Evolutionary conservation across 2,797 vertebrate species (phyloP), one percentile per base, ranked within the genome.

Genomic region (Carapus acus): DNA sequence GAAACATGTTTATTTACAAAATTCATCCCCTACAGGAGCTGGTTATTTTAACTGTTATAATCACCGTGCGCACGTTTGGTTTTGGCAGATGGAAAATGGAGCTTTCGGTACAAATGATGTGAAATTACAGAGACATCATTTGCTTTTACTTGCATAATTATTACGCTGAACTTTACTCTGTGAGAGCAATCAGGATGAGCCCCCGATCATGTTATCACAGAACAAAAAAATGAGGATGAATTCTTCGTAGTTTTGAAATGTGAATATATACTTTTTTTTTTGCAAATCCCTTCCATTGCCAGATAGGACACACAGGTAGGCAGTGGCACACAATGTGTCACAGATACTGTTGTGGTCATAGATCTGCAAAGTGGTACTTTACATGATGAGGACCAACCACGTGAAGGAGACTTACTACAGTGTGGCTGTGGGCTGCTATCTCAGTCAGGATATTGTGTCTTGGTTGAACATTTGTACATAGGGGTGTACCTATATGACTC

Each of bases 41-140:
- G 65, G 23, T 69, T 55, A 58, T 38, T 41, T 46, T 52, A 46
- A 54, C 6, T 58, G 49, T 63, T 73, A 61, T 69, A 38, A 24
- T 43, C 38, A 33, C 11, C 34, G 22, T 42, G 24, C 23, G 6
- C 23, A 3, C 18, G 19, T 24, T 33, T 1, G 2, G 43, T 21
- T 41, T 20, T 18, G 8, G 37, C 7, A 33, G 0, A 15, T 44
- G 20, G 54, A 54, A 33, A 65, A 56, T 57, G 60, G 46, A 65
- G 24, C 5, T 5, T 9, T 27, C 4, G 5, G 9, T 27, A 27
- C 17, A 40, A 38, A 14, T 17, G 21, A 27, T 9, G 9, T 27
- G 24, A 9, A 9, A 27, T 17, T 24, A 24, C 9, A 23, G n/a
- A 12, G n/a, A 13, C 17, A 8, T 12, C 29, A 17, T 16, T 36